Conservation (phyloP, 2,113 vertebrate genomes). For the Tragelaphus strepsiceros region DNA sequence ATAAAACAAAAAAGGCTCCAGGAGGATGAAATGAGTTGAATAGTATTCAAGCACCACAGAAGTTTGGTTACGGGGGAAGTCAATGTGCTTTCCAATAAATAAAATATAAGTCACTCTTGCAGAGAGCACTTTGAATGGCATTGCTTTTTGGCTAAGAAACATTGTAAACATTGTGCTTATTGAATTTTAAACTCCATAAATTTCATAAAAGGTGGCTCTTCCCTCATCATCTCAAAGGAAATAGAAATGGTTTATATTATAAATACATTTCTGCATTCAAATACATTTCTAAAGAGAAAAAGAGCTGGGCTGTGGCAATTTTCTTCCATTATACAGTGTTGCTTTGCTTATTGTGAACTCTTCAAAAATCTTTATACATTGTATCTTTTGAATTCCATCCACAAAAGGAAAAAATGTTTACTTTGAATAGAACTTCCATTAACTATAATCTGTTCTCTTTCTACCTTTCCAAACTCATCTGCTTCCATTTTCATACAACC, state of each 20-base stretch:
- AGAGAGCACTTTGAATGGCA: conserved; percentile 39
- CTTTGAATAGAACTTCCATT: conserved; percentile 58
- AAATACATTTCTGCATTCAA: conserved; percentile 46
- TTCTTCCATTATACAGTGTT: conserved; percentile 32
- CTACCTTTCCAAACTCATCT: neutral
- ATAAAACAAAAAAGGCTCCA: neutral
- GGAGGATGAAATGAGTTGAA: conserved; percentile 1
- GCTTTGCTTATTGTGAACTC: conserved; percentile 43
- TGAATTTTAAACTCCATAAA: conserved; percentile 64
- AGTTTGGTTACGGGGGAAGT: conserved; percentile 3
- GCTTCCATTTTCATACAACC: neutral
- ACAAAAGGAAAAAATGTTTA: conserved; percentile 54
- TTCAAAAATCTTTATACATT: conserved; percentile 45
- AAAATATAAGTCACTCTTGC: conserved; percentile 49
- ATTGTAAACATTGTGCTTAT: conserved; percentile 36
- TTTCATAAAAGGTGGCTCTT: conserved; percentile 58
- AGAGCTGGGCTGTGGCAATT: conserved; percentile 26
- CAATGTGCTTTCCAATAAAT: conserved; percentile 56
- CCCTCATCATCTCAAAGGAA: conserved; percentile 14
- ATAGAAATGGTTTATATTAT: conserved; percentile 55
- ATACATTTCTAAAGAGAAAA: conserved; percentile 47
- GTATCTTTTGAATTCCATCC: conserved; percentile 36
- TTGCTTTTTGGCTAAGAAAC: conserved; percentile 23
- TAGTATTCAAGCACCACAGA: neutral
- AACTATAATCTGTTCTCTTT: conserved; percentile 29